These are phyloP conservation scores for Zoanthus sansibaricus DNA, from an alignment of 92 coral and sea anemone genomes.

Conservation along the genomic window DNA sequence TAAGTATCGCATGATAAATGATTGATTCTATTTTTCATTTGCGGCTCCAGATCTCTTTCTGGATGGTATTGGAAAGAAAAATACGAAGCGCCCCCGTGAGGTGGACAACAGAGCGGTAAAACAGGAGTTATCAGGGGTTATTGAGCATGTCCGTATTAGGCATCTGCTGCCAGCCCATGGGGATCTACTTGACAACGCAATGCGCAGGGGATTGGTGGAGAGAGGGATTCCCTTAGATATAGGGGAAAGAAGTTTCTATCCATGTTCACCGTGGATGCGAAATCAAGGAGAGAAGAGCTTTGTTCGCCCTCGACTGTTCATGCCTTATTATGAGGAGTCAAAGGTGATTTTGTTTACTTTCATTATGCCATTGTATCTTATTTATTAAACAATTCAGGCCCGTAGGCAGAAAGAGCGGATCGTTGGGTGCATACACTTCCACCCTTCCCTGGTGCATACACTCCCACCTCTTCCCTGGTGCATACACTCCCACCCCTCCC, in stretches of 20 bases:
- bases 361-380: too few species aligned
- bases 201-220: constrained; percentile 84
- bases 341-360: constrained; percentile 62
- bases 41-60: constrained; percentile 26
- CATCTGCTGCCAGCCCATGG: constrained; percentile 90
- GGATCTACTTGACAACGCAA: constrained; percentile 78
- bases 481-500: not conserved
- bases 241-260: constrained; percentile 93
- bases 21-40: not conserved
- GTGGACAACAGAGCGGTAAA: constrained; percentile 80
- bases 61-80: constrained; percentile 74
- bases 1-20: not conserved
- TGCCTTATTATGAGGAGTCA: constrained; percentile 90
- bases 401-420: too few species aligned
- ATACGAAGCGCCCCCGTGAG: constrained; percentile 75
- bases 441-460: not conserved
- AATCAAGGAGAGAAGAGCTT: constrained; percentile 85
- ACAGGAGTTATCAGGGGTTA: constrained; percentile 80
- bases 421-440: not conserved
- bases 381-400: too few species aligned
- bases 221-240: constrained; percentile 96
- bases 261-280: constrained; percentile 93
- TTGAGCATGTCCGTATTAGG: constrained; percentile 85
- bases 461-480: not conserved
- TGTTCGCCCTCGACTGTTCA: constrained; percentile 88